Evolutionary conservation across 2,888 invertebrate species (phyloP).

Genomic region (Phalera bucephala): DNA sequence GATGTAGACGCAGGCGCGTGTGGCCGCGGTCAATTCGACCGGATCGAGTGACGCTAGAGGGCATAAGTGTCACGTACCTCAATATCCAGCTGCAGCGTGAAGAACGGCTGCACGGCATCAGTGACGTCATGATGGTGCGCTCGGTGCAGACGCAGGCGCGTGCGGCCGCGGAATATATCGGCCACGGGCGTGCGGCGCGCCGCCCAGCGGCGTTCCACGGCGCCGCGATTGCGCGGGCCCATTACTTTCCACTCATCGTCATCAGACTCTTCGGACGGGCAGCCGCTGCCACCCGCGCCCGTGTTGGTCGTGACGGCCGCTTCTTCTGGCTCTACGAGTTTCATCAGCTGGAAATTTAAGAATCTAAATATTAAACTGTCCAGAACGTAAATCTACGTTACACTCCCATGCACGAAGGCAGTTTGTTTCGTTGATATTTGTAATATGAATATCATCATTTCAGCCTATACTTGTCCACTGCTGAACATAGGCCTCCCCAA

Average conservation of each 20-base stretch:
- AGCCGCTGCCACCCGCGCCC: conserved; percentile 75
- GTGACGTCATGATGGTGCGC: conserved; percentile 86
- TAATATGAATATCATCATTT: too few species aligned
- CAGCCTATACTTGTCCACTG: too few species aligned
- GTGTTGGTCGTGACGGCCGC: conserved; percentile 56
- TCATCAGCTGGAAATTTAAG: conserved; percentile 74
- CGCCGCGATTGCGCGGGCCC: conserved; percentile 94
- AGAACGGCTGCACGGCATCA: conserved; percentile 97
- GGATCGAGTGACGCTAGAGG: too few species aligned
- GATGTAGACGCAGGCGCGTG: too few species aligned
- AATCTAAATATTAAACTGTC: too few species aligned
- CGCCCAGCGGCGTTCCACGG: conserved; percentile 91
- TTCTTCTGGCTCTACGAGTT: conserved; percentile 82
- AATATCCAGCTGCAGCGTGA: conserved; percentile 96
- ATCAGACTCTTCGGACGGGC: conserved; percentile 73
- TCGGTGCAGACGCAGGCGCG: conserved; percentile 91
- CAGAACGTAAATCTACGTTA: too few species aligned
- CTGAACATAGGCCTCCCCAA: too few species aligned
- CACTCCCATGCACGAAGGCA: too few species aligned
- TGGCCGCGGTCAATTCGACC: too few species aligned
- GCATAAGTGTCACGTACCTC: too few species aligned
- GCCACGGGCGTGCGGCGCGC: conserved; percentile 91
- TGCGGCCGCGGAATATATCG: conserved; percentile 96
- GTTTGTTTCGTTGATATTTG: too few species aligned
- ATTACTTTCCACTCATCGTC: conserved; percentile 90